These are phyloP conservation scores for Otolemur garnettii DNA, from an alignment of 2,113 vertebrate genomes.

Conservation along the genomic window DNA sequence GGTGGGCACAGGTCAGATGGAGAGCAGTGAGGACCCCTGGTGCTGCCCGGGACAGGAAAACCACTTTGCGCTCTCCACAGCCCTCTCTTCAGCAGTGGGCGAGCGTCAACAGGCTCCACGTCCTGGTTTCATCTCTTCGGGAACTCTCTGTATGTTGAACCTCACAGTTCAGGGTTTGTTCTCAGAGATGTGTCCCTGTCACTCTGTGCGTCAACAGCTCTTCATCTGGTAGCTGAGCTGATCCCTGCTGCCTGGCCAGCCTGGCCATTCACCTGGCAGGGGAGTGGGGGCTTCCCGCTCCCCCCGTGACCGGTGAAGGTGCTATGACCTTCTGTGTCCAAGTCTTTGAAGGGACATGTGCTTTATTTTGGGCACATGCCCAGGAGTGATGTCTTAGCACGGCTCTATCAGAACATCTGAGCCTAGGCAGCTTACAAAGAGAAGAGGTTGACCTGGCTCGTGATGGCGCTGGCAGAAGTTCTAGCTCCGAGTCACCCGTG, in stretches of 20 bases:
- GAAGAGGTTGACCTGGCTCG: no score
- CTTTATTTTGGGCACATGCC: neutral
- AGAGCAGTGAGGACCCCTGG: neutral
- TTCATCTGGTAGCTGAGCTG: neutral
- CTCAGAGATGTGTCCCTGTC: neutral
- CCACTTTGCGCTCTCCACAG: neutral
- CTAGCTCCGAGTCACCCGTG: no score
- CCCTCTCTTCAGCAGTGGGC: neutral
- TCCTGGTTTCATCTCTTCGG: neutral
- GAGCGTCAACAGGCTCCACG: neutral
- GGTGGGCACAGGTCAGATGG: no score
- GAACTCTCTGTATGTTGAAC: neutral
- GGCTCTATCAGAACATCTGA: neutral
- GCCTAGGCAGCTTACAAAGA: neutral
- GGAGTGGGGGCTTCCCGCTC: neutral
- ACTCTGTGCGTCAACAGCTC: neutral
- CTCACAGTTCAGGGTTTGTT: neutral
- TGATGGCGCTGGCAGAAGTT: no score
- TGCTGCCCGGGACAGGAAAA: neutral
- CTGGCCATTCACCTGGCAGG: no score
- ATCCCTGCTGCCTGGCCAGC: neutral
- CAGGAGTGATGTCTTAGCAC: neutral
- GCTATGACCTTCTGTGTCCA: neutral
- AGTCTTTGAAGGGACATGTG: neutral
- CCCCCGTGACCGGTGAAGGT: neutral